Percentiles rank a stretch among this genome's conserved stretches.
Evolutionary conservation across 2,888 invertebrate genomes (phyloP).

Genomic region (Drosophila prolongata): DNA sequence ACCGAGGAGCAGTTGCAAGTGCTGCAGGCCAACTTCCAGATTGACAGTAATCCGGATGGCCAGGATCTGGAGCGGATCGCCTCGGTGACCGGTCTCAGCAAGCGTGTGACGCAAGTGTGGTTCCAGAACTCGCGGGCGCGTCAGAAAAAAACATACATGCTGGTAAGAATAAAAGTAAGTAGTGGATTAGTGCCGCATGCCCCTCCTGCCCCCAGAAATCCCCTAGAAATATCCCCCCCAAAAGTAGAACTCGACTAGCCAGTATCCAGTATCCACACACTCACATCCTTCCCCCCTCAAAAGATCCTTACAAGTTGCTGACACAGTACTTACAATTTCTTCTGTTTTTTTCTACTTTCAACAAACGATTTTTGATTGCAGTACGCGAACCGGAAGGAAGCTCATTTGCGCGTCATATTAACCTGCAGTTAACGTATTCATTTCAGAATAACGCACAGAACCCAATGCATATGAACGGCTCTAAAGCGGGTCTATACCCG

Average conservation of each 20-base stretch:
- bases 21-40: conserved; percentile 98
- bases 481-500: conserved; percentile 86
- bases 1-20: conserved; percentile 99
- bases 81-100: conserved; percentile 97
- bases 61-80: conserved; percentile 99
- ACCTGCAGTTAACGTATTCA: conserved; percentile 94
- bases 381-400: conserved; percentile 89
- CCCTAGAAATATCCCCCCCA: not conserved
- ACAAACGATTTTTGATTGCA: conserved; percentile 85
- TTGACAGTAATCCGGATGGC: conserved; percentile 99
- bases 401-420: conserved; percentile 93
- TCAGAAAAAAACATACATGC: conserved; percentile 97
- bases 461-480: conserved; percentile 84
- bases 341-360: conserved; percentile 56
- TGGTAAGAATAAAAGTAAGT: conserved; percentile 93
- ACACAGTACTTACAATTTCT: conserved; percentile 55
- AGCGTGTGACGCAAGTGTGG: conserved; percentile 98
- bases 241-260: conserved; percentile 7
- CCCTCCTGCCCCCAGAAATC: not conserved
- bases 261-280: not conserved
- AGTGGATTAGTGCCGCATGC: conserved; percentile 80
- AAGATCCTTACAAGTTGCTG: conserved; percentile 35
- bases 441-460: conserved; percentile 91
- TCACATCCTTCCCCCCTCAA: no score
- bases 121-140: conserved; percentile 98